phyloP scores from a whole-genome alignment of 2,113 vertebrate genomes.

The Gymnorhina tibicen region DNA sequence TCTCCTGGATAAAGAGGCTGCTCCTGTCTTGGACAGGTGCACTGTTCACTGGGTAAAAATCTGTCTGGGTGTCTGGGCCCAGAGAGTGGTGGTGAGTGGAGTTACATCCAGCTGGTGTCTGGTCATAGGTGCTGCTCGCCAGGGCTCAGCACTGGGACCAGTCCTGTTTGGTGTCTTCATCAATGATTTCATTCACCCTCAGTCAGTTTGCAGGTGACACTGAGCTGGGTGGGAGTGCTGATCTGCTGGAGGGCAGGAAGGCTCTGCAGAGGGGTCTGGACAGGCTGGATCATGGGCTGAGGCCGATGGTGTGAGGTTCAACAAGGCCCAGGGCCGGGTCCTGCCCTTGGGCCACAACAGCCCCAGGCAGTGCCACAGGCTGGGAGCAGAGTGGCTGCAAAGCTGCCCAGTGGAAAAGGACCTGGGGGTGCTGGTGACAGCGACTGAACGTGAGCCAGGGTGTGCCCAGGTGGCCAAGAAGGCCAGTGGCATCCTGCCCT shows the following conservation, averaged over 20 bases:
- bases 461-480: background rate
- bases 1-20: background rate
- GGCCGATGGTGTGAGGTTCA: background rate
- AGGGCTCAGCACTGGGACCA: background rate
- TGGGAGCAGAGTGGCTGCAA: background rate
- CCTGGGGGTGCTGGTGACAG: background rate
- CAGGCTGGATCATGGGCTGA: background rate
- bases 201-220: background rate
- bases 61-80: fast-evolving
- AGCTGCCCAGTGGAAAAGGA: background rate
- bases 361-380: background rate
- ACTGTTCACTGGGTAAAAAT: background rate
- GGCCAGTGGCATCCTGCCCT: background rate
- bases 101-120: background rate
- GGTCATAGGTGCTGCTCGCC: background rate
- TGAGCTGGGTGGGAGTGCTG: background rate
- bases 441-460: background rate
- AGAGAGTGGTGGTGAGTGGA: background rate
- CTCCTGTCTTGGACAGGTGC: background rate
- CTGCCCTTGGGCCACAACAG: background rate
- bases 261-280: background rate
- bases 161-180: background rate
- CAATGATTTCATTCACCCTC: fast-evolving
- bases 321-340: background rate
- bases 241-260: background rate